phyloP scores from a whole-genome alignment of 1,140 invertebrate genomes.

The Drosophila paulistorum region DNA sequence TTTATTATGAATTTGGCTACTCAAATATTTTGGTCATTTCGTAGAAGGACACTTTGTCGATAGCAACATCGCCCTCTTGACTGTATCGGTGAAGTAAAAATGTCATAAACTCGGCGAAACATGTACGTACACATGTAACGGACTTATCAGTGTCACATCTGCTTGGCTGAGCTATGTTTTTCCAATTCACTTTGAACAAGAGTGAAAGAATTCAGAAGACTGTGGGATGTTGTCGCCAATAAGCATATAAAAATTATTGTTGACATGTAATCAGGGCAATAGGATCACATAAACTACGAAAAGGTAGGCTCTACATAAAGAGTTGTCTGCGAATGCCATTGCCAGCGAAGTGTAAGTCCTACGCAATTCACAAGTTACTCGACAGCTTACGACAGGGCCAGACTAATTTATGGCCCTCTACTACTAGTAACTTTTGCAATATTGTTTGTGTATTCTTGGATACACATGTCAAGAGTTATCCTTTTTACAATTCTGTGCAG shows the following conservation, averaged over 20 bases:
- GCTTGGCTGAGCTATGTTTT: conserved; percentile 35
- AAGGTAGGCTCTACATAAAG: conserved; percentile 22
- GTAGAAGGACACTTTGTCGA: neutral
- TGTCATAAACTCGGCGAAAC: conserved; percentile 24
- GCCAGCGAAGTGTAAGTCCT: conserved; percentile 22
- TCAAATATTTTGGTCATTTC: neutral
- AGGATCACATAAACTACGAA: conserved; percentile 51
- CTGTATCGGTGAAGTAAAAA: conserved; percentile 19
- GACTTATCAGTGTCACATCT: conserved; percentile 58
- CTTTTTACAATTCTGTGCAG: neutral
- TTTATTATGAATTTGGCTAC: neutral
- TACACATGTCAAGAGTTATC: neutral
- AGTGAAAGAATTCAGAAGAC: conserved; percentile 12
- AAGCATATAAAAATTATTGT: conserved; percentile 47
- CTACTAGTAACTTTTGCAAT: neutral
- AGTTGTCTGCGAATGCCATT: conserved; percentile 20
- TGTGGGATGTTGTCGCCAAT: neutral
- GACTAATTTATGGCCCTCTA: neutral
- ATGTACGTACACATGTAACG: conserved; percentile 2
- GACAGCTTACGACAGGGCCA: neutral
- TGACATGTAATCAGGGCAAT: conserved; percentile 53
- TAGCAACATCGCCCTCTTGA: conserved; percentile 5
- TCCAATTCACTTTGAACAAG: conserved; percentile 13
- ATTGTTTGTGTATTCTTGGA: neutral
- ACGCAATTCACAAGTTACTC: neutral